Evolutionary conservation across 2,888 invertebrate species (phyloP), one percentile per base, ranked within the genome.

Genomic region (Apotomis capreana): DNA sequence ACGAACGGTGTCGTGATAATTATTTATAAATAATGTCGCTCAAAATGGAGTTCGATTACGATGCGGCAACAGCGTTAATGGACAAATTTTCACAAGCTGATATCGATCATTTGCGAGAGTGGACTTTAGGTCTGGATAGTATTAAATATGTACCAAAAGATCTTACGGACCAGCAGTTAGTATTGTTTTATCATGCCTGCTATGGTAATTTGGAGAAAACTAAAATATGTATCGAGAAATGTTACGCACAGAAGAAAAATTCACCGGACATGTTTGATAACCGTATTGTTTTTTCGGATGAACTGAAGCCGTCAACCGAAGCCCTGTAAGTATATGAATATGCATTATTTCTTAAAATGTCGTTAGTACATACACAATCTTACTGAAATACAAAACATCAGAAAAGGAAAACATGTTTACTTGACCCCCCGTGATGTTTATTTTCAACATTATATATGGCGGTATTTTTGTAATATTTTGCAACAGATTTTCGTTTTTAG

Each of bases 161-260:
- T 83, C 79, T 93, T 74, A 79, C 94, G 49, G 94, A 95, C 76
- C 95, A 95, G 84, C 95, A 95, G 83, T 88, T 96, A 69, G 92
- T 95, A 46, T 84, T 95, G 58, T 96, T 96, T 81, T 94, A 95
- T 77, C 93, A 95, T 79, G 95, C 96, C 62, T 96, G 96, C 84
- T 94, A 95, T 74, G 95, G 94, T 70, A 90, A 95, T 55, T 79
- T 94, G 77, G 94, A 94, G 12, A 93, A 92, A 67, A 94, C 94
- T 0, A 94, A 95, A 81, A 87, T 83, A n/a, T 96, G 96, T 78
- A 95, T 96, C 78, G 91, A 94, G 76, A 92, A 92, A 73, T 96
- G 95, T 86, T 96, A 95, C 81, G 89, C 89, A 49, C 86, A 94
- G 68, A 93, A 95, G 75, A 94, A 93, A 76, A 94, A 94, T 76